Evolutionary conservation across 2,888 invertebrate genomes (phyloP), one percentile per base, ranked within the genome.

Genomic region (Plagodis dolabraria): DNA sequence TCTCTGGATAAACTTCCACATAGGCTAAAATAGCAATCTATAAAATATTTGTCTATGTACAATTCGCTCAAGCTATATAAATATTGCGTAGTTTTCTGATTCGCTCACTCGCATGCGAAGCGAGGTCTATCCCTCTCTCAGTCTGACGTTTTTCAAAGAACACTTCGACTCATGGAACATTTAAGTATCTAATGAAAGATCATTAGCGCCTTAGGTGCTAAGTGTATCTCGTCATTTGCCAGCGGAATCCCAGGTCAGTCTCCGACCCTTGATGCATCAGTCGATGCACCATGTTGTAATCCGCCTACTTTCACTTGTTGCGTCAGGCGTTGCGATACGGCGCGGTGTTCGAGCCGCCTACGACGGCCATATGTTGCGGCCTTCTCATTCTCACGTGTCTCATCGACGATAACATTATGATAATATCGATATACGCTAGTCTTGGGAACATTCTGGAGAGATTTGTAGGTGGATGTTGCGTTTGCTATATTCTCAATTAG

Each of bases 241-340:
- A 62, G 38, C 47, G 45, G n/a, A 60, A 52, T 55, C 53, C 54
- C 67, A 70, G 76, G 75, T 77, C 77, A 71, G 63, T 61, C 74
- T 68, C 66, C 76, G 79, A 83, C 82, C 83, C 76, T 78, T 77
- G 82, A 84, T 89, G 90, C 87, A 90, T 83, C 86, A 68, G 69
- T 47, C 83, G 87, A 87, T 91, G 90, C 89, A 90, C 75, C 71
- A 68, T 90, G 89, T 89, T 77, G 90, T 84, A 92, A 90, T 78
- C 74, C 65, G 71, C 71, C 78, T 77, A 89, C 91, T 92, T 92
- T 92, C 92, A 91, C 90, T 89, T 82, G 63, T 87, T 87, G 85
- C 85, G 86, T 84, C 83, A 86, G 64, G 46, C 69, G 72, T 83
- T 83, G 82, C 82, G 79, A 75, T 80, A 80, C 69, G 67, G 65